Evolutionary conservation across 2,113 vertebrate species (phyloP), one percentile per base, ranked within the genome.

Genomic region (Tachysurus fulvidraco): DNA sequence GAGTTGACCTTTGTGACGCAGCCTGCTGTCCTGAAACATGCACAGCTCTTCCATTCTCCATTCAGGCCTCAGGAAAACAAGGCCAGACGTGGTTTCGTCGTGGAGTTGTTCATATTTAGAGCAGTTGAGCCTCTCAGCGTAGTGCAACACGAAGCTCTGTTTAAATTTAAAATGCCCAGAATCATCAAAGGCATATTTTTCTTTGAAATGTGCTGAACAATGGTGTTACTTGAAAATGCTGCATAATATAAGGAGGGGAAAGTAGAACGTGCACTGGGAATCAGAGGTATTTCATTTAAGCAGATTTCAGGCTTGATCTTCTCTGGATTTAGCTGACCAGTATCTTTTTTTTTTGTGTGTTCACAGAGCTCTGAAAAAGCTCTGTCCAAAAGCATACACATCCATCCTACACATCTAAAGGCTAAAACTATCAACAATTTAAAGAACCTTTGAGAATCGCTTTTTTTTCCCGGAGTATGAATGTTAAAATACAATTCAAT

Each of bases 1-100:
- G 67, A 86, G 69, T 88, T 84, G 89, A 90, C 89, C 89, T 90
- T 81, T 86, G 81, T 90, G 84, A 86, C n/a, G 50, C 36, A 81
- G 77, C 79, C 89, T 67, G 81, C 89, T 84, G 81, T 90, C 81
- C 87, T 81, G 69, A 89, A 88, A 89, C 86, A 74, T 73, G 73
- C 64, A 36, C 60, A 83, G 77, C 65, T 81, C 71, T 44, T 55
- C 73, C 59, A 81, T 86, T 89, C 55, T 67, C 86, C 69, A 83
- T 86, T 36, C 81, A 81, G 50, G 87, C 84, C 84, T 28, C 73
- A 1, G 86, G 84, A 86, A 83, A 90, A 50, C 50, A 74, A 46
- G 52, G 57, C 59, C 77, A 82, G n/a, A 21, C 73, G 19, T 0
- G 57, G 57, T 88, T 86, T 88, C 88, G 79, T 85, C 83, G n/a